Conservation (phyloP, 1,140 invertebrate genomes). For the Drosophila albomicans region DNA sequence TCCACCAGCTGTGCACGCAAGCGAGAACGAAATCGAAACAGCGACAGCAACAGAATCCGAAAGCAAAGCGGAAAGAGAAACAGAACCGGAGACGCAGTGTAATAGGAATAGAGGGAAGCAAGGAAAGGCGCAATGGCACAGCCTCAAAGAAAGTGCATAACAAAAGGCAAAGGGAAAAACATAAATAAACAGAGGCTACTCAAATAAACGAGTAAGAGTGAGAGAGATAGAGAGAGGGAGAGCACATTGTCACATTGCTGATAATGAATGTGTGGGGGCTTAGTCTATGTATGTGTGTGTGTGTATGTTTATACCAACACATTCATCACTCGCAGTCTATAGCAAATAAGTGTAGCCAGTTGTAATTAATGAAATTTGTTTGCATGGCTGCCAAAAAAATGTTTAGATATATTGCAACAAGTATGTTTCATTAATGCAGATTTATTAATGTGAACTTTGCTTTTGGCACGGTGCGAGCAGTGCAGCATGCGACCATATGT, state of each 20-base stretch:
- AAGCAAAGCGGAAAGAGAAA: slow-evolving; percentile 21
- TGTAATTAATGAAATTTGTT: slow-evolving; percentile 47
- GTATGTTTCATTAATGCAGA: slow-evolving; percentile 52
- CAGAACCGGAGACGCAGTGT: slow-evolving; percentile 29
- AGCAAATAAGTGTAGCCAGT: not conserved
- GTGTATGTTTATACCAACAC: not conserved
- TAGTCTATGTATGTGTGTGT: not conserved
- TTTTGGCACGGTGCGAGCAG: slow-evolving; percentile 22
- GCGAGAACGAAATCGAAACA: slow-evolving; percentile 12
- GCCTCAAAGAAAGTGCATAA: slow-evolving; percentile 24
- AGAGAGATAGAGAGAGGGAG: slow-evolving; percentile 6
- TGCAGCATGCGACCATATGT: not conserved
- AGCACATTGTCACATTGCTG: slow-evolving; percentile 43
- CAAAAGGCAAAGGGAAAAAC: slow-evolving; percentile 55
- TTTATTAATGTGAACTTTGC: slow-evolving; percentile 45
- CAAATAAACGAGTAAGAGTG: slow-evolving; percentile 1
- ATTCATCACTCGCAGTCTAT: not conserved
- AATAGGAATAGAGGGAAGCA: no score
- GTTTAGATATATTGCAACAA: slow-evolving; percentile 34
- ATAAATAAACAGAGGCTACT: slow-evolving; percentile 63
- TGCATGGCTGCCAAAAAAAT: slow-evolving; percentile 44
- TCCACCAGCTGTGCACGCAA: slow-evolving; percentile 70
- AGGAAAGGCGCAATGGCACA: slow-evolving; percentile 5
- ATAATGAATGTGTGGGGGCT: slow-evolving; percentile 42
- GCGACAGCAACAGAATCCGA: slow-evolving; percentile 32